Base-by-base conservation (phyloP, 2,888 invertebrate genomes). In the Deladenus siricidicola region DNA sequence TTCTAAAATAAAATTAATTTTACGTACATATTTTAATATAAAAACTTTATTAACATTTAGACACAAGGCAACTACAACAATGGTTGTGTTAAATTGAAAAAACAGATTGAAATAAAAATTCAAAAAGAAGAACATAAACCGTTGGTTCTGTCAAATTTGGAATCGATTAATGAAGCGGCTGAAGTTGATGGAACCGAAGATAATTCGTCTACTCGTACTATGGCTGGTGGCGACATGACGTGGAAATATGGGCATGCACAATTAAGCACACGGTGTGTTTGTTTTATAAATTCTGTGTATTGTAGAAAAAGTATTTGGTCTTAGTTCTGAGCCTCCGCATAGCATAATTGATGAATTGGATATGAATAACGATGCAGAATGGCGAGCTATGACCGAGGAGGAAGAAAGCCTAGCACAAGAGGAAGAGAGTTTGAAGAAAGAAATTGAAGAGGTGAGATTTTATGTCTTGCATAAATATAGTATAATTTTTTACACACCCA, bases 341-440 rank as follows among this genome's bases (percentile, higher is more conserved):
- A 1, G 10, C n/a, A n/a, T n/a, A n/a, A 8, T 29, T 50, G 29
- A 49, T 17, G 24, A 29, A 4, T 23, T 49, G 24, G 62, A 67
- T 23, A 14, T 73, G 26, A 72, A 69, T 34, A 83, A 85, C 64
- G 84, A 85, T 74, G 84, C 84, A 6, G 80, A 86, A 58, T 80
- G 81, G 69, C 85, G 80, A 79, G 84, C 80, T 53, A 80, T 80
- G 79, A 80, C 83, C 70, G 76, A 79, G 78, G 73, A 79, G 71
- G 69, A 84, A 51, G 80, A 82, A 63, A 80, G 80, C 4, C 81
- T 83, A 43, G 81, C 83, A 14, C 73, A 81, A 48, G 85, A 85
- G 70, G 86, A 85, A 71, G 84, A 84, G 70, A 80, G 80, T 30
- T 83, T 85, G 72, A 80, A 83, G 63, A 81, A 85, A 75, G 86